A percentile compares a stretch with the other conserved stretches of the same genome.
phyloP scores from a whole-genome alignment of 2,888 invertebrate genomes.

The Acrocyrtus sp. region DNA sequence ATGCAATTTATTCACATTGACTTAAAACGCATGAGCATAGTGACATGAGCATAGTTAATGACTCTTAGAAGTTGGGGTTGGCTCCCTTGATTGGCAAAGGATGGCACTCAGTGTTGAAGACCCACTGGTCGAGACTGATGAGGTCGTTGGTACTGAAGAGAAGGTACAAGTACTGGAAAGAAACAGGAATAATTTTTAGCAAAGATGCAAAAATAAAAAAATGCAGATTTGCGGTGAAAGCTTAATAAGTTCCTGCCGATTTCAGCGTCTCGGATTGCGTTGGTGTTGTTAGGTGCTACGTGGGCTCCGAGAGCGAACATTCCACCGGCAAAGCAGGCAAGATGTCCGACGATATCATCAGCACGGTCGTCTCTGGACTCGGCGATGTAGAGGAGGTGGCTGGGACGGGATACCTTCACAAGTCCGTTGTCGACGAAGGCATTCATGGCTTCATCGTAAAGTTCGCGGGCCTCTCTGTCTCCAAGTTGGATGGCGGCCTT shows the following conservation, averaged over 20 bases:
- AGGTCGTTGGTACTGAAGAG: slow-evolving; percentile 90
- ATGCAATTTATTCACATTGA: too few relatives aligned
- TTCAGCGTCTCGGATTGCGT: slow-evolving; percentile 57
- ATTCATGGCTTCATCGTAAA: slow-evolving; percentile 62
- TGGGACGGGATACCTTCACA: slow-evolving; percentile 54
- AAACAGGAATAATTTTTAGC: slow-evolving; percentile 50
- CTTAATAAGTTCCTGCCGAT: slow-evolving; percentile 52
- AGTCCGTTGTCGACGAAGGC: slow-evolving; percentile 58
- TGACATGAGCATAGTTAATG: too few relatives aligned
- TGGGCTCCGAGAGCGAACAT: slow-evolving; percentile 62
- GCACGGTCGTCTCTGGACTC: slow-evolving; percentile 44
- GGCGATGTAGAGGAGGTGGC: slow-evolving; percentile 60
- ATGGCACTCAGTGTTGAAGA: slow-evolving; percentile 99
- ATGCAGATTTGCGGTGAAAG: background rate
- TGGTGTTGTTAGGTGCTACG: slow-evolving; percentile 49
- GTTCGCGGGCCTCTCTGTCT: slow-evolving; percentile 69
- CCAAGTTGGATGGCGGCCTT: slow-evolving; percentile 92
- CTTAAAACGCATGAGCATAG: too few relatives aligned
- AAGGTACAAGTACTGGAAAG: slow-evolving; percentile 90
- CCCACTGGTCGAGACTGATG: slow-evolving; percentile 94
- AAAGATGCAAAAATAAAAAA: background rate
- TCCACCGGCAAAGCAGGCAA: slow-evolving; percentile 93
- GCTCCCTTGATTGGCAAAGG: slow-evolving; percentile 87
- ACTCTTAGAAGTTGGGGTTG: slow-evolving; percentile 81
- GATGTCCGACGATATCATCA: slow-evolving; percentile 79